Base-by-base conservation (phyloP, 1,140 invertebrate genomes). In the Pissodes strobi region DNA sequence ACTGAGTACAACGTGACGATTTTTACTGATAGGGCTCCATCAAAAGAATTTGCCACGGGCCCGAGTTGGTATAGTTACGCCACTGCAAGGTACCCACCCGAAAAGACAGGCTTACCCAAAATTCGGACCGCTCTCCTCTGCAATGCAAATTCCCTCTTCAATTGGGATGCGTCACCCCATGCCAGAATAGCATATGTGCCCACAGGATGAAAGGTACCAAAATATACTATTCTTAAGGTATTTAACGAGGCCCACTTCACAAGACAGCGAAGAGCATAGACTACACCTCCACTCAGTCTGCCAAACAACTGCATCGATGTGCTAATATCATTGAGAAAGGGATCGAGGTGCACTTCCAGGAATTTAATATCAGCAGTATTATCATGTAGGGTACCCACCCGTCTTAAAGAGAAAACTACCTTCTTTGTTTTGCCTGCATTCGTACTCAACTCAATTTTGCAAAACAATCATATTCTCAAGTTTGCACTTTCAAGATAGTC, bases 111-210 rank as follows among this genome's bases (percentile, higher is more conserved):
- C 9, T 17, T 17, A 17, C 19, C 46, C 46, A 49, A 1, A 9
- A 22, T 19, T 13, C 22, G 9, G 5, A 39, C 15, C 10, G 22
- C 34, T 21, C 17, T 56, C 19, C 15, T 30, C n/a, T 56, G 38
- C 30, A 56, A 19, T 18, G 19, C 6, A 25, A 56, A 39, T 18
- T 17, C 8, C 37, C 37, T 39, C 13, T 12, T 22, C 8, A 37
- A 41, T 6, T 41, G 12, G 5, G 53, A 10, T n/a, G 37, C 13
- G 19, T 38, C 34, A 12, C 34, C 38, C 53, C 53, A 56, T 18
- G 34, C 1, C 21, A 39, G 34, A 12, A 56, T 41, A 37, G 53
- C 30, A 56, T 39, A 56, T 8, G 53, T 37, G 13, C 13, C 13
- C n/a, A 17, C 13, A 22, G 34, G 38, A 15, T 38, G 51, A 15